Evolutionary conservation across 1,140 invertebrate species (phyloP).

Genomic region (Drosophila parvula): DNA sequence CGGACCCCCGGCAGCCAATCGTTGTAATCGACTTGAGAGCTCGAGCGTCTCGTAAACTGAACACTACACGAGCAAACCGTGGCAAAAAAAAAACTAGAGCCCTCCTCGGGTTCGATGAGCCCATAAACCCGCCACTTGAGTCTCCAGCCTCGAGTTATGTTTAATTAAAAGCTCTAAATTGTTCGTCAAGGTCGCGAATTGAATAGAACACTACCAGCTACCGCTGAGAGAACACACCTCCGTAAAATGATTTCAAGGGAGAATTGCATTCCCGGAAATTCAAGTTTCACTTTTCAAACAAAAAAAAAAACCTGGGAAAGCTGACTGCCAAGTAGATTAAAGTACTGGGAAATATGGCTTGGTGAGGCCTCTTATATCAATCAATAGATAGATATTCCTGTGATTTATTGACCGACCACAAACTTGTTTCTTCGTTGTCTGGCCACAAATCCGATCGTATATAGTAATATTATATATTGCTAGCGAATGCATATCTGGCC

Average conservation of each 20-base stretch:
- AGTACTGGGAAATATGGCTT: not conserved
- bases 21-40: conserved; percentile 19
- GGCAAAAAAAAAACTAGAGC: conserved; percentile 1
- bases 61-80: not conserved
- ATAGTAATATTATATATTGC: not conserved
- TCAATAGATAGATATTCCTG: not conserved
- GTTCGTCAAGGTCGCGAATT: conserved; percentile 26
- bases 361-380: no score
- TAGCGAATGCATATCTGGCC: no score
- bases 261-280: not conserved
- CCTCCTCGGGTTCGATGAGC: conserved; percentile 35
- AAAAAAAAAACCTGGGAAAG: not conserved
- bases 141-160: conserved; percentile 27
- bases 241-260: not conserved
- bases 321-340: not conserved
- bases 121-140: conserved; percentile 29
- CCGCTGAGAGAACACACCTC: not conserved
- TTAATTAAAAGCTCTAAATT: conserved; percentile 49
- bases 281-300: not conserved
- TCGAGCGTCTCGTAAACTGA: conserved; percentile 28
- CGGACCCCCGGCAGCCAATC: not conserved
- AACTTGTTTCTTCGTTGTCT: not conserved
- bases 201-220: not conserved
- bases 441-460: not conserved
- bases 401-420: not conserved